These are phyloP conservation scores for Drosophila greeni DNA, from an alignment of 2,888 invertebrate species.

Conservation along the genomic window DNA sequence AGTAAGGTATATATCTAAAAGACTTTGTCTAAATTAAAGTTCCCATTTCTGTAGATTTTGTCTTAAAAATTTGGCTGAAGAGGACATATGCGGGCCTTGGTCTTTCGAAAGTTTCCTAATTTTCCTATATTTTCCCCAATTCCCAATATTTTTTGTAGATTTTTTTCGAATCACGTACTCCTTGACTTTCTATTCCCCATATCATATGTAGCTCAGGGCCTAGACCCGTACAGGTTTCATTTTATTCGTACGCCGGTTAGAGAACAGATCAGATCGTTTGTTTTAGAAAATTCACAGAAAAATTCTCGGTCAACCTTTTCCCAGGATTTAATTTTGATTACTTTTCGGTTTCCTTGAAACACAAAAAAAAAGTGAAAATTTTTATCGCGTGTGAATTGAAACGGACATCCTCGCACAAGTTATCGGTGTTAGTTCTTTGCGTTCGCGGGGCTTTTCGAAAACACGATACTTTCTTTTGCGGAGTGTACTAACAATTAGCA, in stretches of 20 bases:
- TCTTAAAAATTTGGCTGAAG: too few relatives aligned
- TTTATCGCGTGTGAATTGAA: not conserved
- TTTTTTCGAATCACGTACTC: constrained; percentile 12
- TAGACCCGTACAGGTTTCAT: constrained; percentile 10
- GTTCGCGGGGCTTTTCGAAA: not conserved
- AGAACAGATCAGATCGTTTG: constrained; percentile 26
- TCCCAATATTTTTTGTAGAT: not conserved
- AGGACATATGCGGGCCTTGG: too few relatives aligned
- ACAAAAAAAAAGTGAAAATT: not conserved
- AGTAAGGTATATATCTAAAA: too few relatives aligned
- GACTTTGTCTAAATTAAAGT: too few relatives aligned
- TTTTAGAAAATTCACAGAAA: constrained; percentile 25
- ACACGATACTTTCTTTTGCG: not conserved
- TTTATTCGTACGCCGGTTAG: constrained; percentile 23
- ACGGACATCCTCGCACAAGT: not conserved
- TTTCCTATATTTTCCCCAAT: not conserved
- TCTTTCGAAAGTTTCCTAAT: not conserved
- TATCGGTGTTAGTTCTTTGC: constrained; percentile 3
- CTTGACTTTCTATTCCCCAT: constrained; percentile 4
- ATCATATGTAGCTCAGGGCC: not conserved
- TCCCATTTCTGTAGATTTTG: too few relatives aligned
- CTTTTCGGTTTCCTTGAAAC: constrained; percentile 3
- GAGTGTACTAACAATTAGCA: too few relatives aligned
- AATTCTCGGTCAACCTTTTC: constrained; percentile 12
- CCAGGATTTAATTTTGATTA: not conserved